Evolutionary conservation across 1,140 invertebrate species (phyloP).

Genomic region (Cydia fagiglandana): DNA sequence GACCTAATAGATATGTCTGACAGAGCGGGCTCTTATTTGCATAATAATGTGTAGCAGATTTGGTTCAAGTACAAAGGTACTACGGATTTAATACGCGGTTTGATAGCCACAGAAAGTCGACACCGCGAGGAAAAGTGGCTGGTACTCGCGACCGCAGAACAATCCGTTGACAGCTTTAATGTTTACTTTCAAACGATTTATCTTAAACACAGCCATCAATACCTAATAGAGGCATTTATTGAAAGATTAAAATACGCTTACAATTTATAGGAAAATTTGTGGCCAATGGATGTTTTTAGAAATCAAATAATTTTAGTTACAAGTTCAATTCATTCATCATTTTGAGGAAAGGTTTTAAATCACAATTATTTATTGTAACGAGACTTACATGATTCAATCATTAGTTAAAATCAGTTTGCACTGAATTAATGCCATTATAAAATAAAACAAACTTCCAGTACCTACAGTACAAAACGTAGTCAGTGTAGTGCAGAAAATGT

Average conservation of each 20-base stretch:
- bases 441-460: not conserved
- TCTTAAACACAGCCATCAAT: conserved; percentile 1
- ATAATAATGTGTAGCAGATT: conserved; percentile 24
- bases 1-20: not conserved
- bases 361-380: not conserved
- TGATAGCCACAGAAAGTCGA: conserved; percentile 15
- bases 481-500: not conserved
- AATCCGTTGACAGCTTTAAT: conserved; percentile 17
- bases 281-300: not conserved
- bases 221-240: not conserved
- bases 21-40: conserved; percentile 4
- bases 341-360: too few relatives aligned
- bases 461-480: not conserved
- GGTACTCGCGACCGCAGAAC: conserved; percentile 7
- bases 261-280: not conserved
- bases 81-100: conserved; percentile 4
- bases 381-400: too few relatives aligned
- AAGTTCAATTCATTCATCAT: too few relatives aligned
- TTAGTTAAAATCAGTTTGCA: not conserved
- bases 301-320: not conserved
- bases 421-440: not conserved
- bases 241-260: conserved; percentile 5
- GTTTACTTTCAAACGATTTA: conserved; percentile 15
- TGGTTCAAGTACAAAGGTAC: conserved; percentile 14
- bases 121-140: not conserved